Evolutionary conservation across 2,888 invertebrate species (phyloP).

Genomic region (Zygaena filipendulae): DNA sequence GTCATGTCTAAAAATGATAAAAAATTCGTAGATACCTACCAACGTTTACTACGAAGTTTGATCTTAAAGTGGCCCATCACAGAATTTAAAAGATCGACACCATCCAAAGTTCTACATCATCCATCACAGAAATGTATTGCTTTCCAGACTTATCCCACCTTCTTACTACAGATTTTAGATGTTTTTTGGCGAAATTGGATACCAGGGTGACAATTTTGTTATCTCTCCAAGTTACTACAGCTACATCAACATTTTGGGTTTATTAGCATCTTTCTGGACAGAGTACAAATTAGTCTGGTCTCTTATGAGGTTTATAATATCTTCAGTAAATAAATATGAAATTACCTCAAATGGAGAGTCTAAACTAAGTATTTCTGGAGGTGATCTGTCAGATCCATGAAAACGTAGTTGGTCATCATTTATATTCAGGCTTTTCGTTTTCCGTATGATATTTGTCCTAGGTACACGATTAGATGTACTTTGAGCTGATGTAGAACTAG

Average conservation of each 20-base stretch:
- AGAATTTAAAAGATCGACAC: slow-evolving; percentile 1
- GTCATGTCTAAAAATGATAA: neutral
- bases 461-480: slow-evolving; percentile 4
- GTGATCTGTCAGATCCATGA: too few relatives aligned
- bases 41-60: neutral
- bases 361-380: too few relatives aligned
- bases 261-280: neutral
- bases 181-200: neutral
- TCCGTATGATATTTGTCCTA: slow-evolving; percentile 14
- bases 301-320: neutral
- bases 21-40: neutral
- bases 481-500: slow-evolving; percentile 3
- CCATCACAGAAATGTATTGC: slow-evolving; percentile 8
- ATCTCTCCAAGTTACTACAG: slow-evolving; percentile 4
- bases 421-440: slow-evolving; percentile 15
- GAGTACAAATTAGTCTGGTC: neutral
- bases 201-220: slow-evolving; percentile 1
- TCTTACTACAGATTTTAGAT: neutral
- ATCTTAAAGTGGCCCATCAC: neutral
- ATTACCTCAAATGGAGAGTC: too few relatives aligned
- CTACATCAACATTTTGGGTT: slow-evolving; percentile 15
- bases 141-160: slow-evolving; percentile 7
- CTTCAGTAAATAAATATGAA: too few relatives aligned
- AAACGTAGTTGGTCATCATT: too few relatives aligned
- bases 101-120: slow-evolving; percentile 15